A percentile compares a stretch with the other conserved stretches of the same genome.
Conservation (phyloP, 2,797 vertebrate genomes). For the Loriculus beryllinus region DNA sequence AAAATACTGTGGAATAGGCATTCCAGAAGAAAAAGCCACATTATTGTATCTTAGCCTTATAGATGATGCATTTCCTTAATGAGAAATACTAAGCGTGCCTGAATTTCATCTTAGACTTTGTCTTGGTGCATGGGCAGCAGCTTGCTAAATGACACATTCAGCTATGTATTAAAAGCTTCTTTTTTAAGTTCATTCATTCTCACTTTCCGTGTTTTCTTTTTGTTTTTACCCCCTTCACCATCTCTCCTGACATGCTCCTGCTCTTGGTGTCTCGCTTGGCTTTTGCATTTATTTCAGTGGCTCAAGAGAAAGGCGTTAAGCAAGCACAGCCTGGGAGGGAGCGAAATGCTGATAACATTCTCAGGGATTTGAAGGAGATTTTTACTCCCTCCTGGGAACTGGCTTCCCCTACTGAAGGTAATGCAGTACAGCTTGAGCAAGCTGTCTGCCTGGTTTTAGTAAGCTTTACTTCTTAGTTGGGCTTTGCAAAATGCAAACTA, state of each 20-base stretch:
- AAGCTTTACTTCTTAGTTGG: constrained; percentile 37
- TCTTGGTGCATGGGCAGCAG: background rate
- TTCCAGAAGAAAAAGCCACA: background rate
- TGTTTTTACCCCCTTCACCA: background rate
- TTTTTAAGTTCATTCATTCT: background rate
- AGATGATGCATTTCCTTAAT: background rate
- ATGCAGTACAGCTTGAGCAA: constrained; percentile 47
- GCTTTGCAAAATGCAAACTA: constrained; percentile 47
- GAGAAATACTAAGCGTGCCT: background rate
- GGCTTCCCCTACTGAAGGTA: constrained; percentile 79
- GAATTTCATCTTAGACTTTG: background rate
- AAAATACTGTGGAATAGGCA: background rate
- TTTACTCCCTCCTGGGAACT: constrained; percentile 82
- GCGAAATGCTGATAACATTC: constrained; percentile 77
- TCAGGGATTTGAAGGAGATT: constrained; percentile 83
- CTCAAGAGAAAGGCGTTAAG: constrained; percentile 73
- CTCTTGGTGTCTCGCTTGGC: constrained; percentile 48
- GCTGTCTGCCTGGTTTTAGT: constrained; percentile 49
- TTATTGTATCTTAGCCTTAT: background rate
- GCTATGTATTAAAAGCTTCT: background rate
- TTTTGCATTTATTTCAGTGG: constrained; percentile 64
- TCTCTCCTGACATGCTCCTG: background rate
- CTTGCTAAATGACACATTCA: background rate
- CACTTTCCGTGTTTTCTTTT: background rate
- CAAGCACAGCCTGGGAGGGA: constrained; percentile 73